These are phyloP conservation scores for Catharus fuscescens DNA, from an alignment of 2,113 vertebrate genomes.

Conservation along the genomic window DNA sequence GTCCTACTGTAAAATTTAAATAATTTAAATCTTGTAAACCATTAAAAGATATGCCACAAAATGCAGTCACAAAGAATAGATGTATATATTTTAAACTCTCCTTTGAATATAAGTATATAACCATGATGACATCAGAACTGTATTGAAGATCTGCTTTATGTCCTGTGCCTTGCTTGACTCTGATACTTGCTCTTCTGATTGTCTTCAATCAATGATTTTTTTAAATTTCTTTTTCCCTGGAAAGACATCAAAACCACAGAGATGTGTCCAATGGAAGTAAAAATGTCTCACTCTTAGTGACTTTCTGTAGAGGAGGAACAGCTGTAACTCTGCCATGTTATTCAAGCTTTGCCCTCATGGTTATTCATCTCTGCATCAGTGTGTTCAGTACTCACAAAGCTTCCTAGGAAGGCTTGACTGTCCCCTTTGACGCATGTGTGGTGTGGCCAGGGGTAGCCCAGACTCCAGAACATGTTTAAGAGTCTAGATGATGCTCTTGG, in stretches of 20 bases:
- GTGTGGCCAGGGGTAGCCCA: neutral
- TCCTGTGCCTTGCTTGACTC: neutral
- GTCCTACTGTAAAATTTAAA: slow-evolving; percentile 1
- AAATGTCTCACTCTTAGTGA: neutral
- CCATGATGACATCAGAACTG: neutral
- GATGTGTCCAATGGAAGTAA: neutral
- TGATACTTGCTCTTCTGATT: neutral
- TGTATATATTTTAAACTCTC: neutral
- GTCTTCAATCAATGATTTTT: neutral
- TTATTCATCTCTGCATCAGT: neutral
- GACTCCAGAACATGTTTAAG: rapidly evolving
- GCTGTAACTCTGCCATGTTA: neutral
- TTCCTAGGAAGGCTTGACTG: neutral
- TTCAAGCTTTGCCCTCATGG: neutral
- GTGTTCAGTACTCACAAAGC: neutral
- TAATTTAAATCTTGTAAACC: neutral
- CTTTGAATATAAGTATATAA: neutral
- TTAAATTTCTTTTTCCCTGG: neutral
- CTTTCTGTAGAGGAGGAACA: neutral
- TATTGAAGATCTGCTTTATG: neutral
- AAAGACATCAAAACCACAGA: neutral
- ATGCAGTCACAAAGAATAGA: neutral
- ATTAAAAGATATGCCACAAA: neutral
- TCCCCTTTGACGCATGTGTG: neutral
- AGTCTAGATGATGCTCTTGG: rapidly evolving